Evolutionary conservation across 2,113 vertebrate genomes (phyloP).

Genomic region (Dasyurus viverrinus): DNA sequence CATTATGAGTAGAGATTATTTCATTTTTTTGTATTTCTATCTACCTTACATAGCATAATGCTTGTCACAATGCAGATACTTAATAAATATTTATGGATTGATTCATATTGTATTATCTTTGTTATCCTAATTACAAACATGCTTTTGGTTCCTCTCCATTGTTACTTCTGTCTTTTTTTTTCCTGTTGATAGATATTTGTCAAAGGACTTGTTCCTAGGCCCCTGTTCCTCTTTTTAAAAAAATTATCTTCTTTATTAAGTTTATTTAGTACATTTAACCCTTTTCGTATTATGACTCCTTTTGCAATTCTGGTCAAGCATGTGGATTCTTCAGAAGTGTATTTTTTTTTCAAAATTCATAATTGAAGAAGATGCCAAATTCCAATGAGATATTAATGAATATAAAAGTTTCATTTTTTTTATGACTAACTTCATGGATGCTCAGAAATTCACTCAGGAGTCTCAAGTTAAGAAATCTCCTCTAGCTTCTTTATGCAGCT

Average conservation of each 20-base stretch:
- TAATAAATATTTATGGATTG: not conserved
- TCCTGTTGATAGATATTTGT: slow-evolving; percentile 7
- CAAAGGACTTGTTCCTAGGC: not conserved
- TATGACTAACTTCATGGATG: not conserved
- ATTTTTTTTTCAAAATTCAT: not conserved
- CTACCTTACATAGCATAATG: not conserved
- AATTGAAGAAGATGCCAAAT: not conserved
- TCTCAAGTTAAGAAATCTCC: not conserved
- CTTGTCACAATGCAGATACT: not conserved
- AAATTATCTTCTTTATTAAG: not conserved
- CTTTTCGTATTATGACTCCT: not conserved
- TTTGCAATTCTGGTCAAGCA: not conserved
- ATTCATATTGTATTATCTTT: not conserved
- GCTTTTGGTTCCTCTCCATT: not conserved
- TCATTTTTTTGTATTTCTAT: not conserved
- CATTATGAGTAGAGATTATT: not conserved
- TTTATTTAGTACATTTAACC: not conserved
- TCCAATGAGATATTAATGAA: not conserved
- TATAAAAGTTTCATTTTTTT: not conserved
- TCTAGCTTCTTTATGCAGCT: not conserved
- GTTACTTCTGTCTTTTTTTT: not conserved
- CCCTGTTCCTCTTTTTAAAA: not conserved
- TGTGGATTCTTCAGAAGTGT: not conserved
- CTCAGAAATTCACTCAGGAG: not conserved
- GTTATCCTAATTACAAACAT: not conserved